phyloP scores from a whole-genome alignment of 2,797 vertebrate genomes.

The Lagocephalus sceleratus region DNA sequence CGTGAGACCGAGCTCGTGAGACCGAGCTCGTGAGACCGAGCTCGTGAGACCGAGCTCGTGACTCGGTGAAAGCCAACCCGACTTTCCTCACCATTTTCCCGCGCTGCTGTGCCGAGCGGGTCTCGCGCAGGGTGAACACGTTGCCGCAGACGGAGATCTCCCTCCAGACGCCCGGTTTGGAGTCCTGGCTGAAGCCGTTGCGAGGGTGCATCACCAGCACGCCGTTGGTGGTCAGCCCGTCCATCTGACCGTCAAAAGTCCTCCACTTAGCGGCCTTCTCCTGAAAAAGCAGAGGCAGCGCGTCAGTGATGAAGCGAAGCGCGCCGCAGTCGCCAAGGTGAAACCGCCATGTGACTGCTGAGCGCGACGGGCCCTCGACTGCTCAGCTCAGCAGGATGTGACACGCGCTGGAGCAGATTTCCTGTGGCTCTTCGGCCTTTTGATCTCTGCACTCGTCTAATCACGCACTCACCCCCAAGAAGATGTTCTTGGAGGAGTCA shows the following conservation, averaged over 20 bases:
- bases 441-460: background rate
- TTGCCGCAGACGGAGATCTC: slow-evolving; percentile 98
- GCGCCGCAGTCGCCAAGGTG: no score
- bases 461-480: slow-evolving; percentile 86
- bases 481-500: slow-evolving; percentile 98
- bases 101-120: slow-evolving; percentile 94
- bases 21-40: no score
- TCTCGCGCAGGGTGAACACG: slow-evolving; percentile 94
- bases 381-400: background rate
- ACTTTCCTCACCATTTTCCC: slow-evolving; percentile 89
- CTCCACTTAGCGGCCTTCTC: slow-evolving; percentile 99
- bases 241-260: slow-evolving; percentile 93
- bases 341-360: no score
- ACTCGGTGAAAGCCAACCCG: background rate
- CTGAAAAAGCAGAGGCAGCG: slow-evolving; percentile 55
- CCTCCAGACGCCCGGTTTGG: slow-evolving; percentile 96
- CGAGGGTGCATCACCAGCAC: slow-evolving; percentile 98
- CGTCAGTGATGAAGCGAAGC: no score
- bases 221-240: slow-evolving; percentile 95
- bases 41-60: no score
- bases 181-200: slow-evolving; percentile 94
- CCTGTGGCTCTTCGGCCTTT: slow-evolving; percentile 2
- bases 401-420: background rate
- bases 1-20: no score
- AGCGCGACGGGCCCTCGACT: background rate